Percentiles rank a stretch among this genome's conserved stretches.
Conservation (phyloP, 2,797 vertebrate species). For the Phyllotis vaccarum region DNA sequence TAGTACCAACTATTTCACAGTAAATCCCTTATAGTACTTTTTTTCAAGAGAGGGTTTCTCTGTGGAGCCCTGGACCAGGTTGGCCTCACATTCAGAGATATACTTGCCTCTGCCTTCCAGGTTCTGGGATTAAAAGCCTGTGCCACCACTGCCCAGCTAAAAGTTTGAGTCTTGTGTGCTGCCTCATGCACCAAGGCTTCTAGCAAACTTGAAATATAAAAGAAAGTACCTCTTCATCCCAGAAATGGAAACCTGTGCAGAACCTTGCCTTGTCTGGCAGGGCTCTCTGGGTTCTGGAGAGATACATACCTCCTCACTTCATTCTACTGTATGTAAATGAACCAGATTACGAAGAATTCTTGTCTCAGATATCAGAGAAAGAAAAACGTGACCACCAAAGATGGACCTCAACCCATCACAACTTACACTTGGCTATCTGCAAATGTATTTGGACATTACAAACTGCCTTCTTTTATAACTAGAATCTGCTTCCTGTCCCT, state of each 20-base stretch:
- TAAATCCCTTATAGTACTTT: neutral
- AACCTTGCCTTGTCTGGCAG: neutral
- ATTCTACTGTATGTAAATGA: neutral
- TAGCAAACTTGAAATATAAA: neutral
- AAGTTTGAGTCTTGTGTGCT: neutral
- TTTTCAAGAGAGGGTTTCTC: neutral
- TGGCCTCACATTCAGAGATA: neutral
- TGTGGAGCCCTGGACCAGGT: neutral
- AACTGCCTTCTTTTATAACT: neutral
- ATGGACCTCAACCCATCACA: neutral
- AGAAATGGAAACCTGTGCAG: neutral
- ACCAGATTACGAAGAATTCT: neutral
- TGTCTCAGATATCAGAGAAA: neutral
- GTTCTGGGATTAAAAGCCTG: neutral
- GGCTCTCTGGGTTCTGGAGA: neutral
- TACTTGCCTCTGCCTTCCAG: neutral
- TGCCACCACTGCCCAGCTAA: neutral
- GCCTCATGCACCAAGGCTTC: neutral
- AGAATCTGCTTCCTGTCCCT: neutral
- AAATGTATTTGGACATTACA: neutral
- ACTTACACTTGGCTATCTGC: neutral
- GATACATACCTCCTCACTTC: neutral
- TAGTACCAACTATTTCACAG: neutral
- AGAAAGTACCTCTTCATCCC: neutral
- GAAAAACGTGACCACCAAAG: slow-evolving; percentile 8